Conservation (phyloP, 1,140 invertebrate species). For the Drosophila sp. region DNA sequence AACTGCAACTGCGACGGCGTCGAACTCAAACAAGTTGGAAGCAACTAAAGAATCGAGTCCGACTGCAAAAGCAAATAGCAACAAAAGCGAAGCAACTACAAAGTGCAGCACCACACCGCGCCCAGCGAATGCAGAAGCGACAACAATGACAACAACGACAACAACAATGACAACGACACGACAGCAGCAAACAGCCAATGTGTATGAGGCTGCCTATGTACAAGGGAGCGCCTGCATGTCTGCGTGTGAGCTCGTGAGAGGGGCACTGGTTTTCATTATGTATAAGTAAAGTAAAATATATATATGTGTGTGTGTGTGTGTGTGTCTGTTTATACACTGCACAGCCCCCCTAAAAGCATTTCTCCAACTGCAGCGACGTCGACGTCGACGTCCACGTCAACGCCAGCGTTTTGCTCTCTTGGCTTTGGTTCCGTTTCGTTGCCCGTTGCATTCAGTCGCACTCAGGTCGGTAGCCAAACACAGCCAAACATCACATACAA, state of each 20-base stretch:
- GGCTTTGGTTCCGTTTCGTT: constrained; percentile 63
- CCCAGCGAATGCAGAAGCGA: constrained; percentile 37
- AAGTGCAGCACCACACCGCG: constrained; percentile 47
- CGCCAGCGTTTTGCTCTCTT: constrained; percentile 51
- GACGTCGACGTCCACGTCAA: constrained; percentile 34
- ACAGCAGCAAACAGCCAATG: constrained; percentile 67
- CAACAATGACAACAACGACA: constrained; percentile 39
- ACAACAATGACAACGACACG: constrained; percentile 17
- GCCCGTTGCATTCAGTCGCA: constrained; percentile 53
- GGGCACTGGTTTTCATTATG: constrained; percentile 12
- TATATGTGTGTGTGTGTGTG: constrained; percentile 2
- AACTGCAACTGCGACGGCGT: no score
- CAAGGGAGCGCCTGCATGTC: constrained; percentile 61
- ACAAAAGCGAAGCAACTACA: constrained; percentile 52
- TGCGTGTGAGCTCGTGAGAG: constrained; percentile 46
- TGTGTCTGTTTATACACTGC: constrained; percentile 28
- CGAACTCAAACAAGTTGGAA: constrained; percentile 55
- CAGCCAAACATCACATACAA: constrained; percentile 57
- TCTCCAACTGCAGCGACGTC: constrained; percentile 76
- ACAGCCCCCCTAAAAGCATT: constrained; percentile 75
- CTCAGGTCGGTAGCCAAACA: constrained; percentile 47
- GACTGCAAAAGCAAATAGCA: constrained; percentile 55
- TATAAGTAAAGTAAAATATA: constrained; percentile 23
- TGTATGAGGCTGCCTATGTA: constrained; percentile 77
- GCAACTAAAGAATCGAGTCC: constrained; percentile 32